Evolutionary conservation across 2,797 vertebrate species (phyloP), one percentile per base, ranked within the genome.

Genomic region (Notoglanidium macrostoma): DNA sequence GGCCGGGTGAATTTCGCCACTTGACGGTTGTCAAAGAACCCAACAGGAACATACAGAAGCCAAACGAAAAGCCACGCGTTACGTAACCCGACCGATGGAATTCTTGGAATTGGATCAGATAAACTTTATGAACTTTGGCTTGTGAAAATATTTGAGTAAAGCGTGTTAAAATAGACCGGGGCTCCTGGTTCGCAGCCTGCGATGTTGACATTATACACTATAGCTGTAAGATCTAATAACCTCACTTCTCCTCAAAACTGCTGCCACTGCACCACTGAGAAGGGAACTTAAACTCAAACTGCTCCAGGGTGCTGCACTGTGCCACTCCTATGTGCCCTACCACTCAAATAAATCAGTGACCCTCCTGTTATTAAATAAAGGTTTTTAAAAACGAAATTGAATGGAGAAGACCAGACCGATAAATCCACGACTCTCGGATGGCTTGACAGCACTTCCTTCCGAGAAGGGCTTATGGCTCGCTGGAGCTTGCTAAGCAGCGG

Each of bases 401-500:
- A 63, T 54, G 4, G 86, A 57, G 78, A 82, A 82, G 78, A 57
- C 65, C 85, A 88, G 82, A n/a, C 46, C 59, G 70, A 76, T 87
- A 87, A 87, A 87, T 84, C 73, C 82, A 32, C 51, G 29, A n/a
- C 32, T 54, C 44, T 76, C 57, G 1, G 72, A 83, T 40, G 54
- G 59, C 49, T 54, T 78, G 73, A 65, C 73, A 67, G 46, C n/a
- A 11, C 61, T 79, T 59, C 63, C 73, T 59, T 57, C 26, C 29
- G 73, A 87, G 59, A 51, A 80, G 29, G 61, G 73, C 86, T 87
- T 70, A 84, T 15, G 73, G 82, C 86, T 84, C 63, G 15, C 73
- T 77, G 61, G 40, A 84, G 86, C 82, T 79, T 92, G 91, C 93
- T 93, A 90, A 49, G 89, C 93, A 93, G 91, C 92, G 90, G 88